These are phyloP conservation scores for Cerceris rybyensis DNA, from an alignment of 2,888 invertebrate genomes.

Conservation along the genomic window DNA sequence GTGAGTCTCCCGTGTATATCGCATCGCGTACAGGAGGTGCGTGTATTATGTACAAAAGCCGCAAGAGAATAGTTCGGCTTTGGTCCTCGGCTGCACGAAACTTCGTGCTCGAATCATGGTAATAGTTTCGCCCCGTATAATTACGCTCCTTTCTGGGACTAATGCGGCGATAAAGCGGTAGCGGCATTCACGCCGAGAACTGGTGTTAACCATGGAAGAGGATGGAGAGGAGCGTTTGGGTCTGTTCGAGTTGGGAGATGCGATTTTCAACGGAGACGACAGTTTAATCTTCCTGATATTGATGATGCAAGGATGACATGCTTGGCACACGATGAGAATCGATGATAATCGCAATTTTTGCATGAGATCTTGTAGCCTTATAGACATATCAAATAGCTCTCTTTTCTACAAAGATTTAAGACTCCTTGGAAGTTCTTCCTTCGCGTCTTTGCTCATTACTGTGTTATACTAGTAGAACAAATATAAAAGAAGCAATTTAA, in stretches of 20 bases:
- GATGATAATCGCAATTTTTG: too few relatives aligned
- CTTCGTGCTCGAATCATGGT: slow-evolving; percentile 72
- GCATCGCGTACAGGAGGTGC: slow-evolving; percentile 14
- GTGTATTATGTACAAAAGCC: slow-evolving; percentile 20
- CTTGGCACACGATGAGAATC: not conserved
- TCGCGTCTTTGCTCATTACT: too few relatives aligned
- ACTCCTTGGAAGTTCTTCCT: too few relatives aligned
- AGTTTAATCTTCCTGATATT: not conserved
- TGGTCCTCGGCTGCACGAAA: slow-evolving; percentile 60
- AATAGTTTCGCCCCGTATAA: slow-evolving; percentile 76
- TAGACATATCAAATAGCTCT: too few relatives aligned
- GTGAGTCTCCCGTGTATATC: slow-evolving; percentile 18
- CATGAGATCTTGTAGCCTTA: too few relatives aligned
- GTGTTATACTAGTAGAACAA: too few relatives aligned
- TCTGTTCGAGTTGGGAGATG: not conserved
- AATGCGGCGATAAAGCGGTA: slow-evolving; percentile 70
- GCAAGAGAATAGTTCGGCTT: slow-evolving; percentile 44
- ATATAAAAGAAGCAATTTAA: too few relatives aligned
- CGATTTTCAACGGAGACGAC: not conserved
- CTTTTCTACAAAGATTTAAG: too few relatives aligned
- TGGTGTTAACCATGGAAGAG: not conserved
- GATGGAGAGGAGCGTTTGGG: not conserved
- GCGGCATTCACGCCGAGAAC: slow-evolving; percentile 22
- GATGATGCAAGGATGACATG: not conserved
- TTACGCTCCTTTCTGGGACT: slow-evolving; percentile 75